A percentile compares a stretch with the other conserved stretches of the same genome.
Conservation (phyloP, 1,140 invertebrate genomes). For the Steinernema khuongi region DNA sequence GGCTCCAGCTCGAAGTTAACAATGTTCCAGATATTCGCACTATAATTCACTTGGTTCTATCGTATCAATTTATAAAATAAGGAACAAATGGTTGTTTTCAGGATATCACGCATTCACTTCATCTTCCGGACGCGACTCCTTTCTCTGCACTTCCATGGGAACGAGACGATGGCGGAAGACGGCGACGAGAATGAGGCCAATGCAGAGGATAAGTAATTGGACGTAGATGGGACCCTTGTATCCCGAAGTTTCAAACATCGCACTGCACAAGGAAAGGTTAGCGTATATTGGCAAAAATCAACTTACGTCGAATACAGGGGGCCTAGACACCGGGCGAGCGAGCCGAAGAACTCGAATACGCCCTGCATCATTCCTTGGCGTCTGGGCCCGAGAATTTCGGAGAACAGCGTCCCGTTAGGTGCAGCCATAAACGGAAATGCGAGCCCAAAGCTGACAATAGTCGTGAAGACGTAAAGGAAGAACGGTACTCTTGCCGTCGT, state of each 20-base stretch:
- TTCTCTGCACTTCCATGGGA: not conserved
- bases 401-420: slow-evolving; percentile 26
- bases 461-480: slow-evolving; percentile 16
- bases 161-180: not conserved
- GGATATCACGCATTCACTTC: not conserved
- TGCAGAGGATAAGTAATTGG: not conserved
- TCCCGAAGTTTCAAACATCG: slow-evolving; percentile 23
- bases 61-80: no score
- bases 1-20: no score
- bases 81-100: not conserved
- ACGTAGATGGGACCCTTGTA: slow-evolving; percentile 10
- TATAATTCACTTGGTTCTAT: no score
- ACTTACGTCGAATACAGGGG: slow-evolving; percentile 27
- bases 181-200: not conserved
- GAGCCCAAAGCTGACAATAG: slow-evolving; percentile 23
- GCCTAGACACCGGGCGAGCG: slow-evolving; percentile 23
- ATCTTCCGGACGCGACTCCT: not conserved
- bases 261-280: slow-evolving; percentile 13
- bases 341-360: slow-evolving; percentile 23
- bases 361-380: slow-evolving; percentile 32
- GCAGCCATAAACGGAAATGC: slow-evolving; percentile 26
- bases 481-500: slow-evolving; percentile 20
- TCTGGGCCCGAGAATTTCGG: slow-evolving; percentile 25
- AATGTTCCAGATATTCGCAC: no score
- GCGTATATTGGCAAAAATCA: not conserved